Percentiles rank a stretch among this genome's conserved stretches.
Evolutionary conservation across 1,140 invertebrate genomes (phyloP).

Genomic region (Bombyx mandarina): DNA sequence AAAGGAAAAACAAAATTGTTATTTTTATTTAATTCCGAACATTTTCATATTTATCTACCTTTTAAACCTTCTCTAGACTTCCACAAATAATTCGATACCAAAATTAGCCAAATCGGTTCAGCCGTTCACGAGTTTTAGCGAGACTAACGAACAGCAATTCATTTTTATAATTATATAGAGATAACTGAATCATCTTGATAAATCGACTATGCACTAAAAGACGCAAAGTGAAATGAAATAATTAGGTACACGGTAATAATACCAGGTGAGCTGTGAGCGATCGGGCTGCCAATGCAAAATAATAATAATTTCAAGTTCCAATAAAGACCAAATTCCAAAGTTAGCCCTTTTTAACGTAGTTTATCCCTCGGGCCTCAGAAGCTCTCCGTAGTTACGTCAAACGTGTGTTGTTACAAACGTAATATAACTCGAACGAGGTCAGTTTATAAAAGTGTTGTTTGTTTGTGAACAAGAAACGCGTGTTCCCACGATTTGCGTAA

Average conservation of each 20-base stretch:
- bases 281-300: not conserved
- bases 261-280: not conserved
- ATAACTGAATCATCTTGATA: too few species aligned
- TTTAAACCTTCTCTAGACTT: too few species aligned
- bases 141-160: too few species aligned
- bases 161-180: too few species aligned
- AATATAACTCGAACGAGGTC: constrained; percentile 20
- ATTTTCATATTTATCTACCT: too few species aligned
- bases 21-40: too few species aligned
- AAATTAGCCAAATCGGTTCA: too few species aligned
- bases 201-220: too few species aligned
- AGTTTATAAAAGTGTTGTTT: constrained; percentile 20
- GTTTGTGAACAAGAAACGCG: constrained; percentile 11
- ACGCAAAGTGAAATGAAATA: too few species aligned
- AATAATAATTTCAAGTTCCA: not conserved
- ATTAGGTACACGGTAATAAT: not conserved
- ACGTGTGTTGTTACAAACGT: constrained; percentile 13
- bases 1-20: too few species aligned
- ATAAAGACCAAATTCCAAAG: constrained; percentile 1
- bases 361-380: not conserved
- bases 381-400: not conserved
- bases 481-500: constrained; percentile 22
- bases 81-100: too few species aligned
- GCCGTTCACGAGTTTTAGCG: too few species aligned
- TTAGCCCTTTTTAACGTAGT: not conserved